Base-by-base conservation (phyloP, 2,113 vertebrate species). In the Pseudorasbora parva region DNA sequence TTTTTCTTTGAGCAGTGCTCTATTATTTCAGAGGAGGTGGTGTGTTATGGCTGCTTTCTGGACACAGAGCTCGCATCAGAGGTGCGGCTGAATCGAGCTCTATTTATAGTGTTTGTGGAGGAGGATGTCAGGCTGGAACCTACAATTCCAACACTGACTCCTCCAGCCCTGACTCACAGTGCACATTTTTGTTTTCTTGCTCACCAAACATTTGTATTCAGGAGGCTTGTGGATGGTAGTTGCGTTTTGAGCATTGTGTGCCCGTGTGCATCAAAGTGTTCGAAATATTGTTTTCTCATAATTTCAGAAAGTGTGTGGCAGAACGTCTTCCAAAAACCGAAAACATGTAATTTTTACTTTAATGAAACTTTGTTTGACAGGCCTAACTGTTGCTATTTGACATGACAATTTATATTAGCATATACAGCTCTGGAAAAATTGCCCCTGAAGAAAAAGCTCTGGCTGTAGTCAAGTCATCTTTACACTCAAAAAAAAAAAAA, bases 51-150 rank as follows among this genome's bases (percentile, higher is more conserved):
- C 78, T 30, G 11, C 11, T 82, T 60, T 66, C 17, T 60, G 56
- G 49, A 41, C 37, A 23, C 37, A 33, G 27, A 49, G 49, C 37
- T 73, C 15, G 49, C 80, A 73, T 87, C 76, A 60, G 75, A 71
- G 71, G 82, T 84, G 85, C 86, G 81, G 78, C 82, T 86, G 74
- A 82, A 85, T 76, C 78, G 62, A 85, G 54, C 43, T 51, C 85
- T 88, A 88, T 89, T 87, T 87, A 84, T 88, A 87, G 85, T 68
- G 17, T 49, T 33, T 54, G 78, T 68, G 79, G 85, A 84, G 68
- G 87, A 81, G 84, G 84, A 87, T 45, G 51, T 73, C n/a, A 66
- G 78, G 82, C 83, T 71, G 64, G 72, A 88, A 84, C 82, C 84
- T 85, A 62, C 86, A 83, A 85, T 90, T 88, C 59, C 45, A 72